Conservation (phyloP, 2,113 vertebrate species). For the Sinocyclocheilus grahami region DNA sequence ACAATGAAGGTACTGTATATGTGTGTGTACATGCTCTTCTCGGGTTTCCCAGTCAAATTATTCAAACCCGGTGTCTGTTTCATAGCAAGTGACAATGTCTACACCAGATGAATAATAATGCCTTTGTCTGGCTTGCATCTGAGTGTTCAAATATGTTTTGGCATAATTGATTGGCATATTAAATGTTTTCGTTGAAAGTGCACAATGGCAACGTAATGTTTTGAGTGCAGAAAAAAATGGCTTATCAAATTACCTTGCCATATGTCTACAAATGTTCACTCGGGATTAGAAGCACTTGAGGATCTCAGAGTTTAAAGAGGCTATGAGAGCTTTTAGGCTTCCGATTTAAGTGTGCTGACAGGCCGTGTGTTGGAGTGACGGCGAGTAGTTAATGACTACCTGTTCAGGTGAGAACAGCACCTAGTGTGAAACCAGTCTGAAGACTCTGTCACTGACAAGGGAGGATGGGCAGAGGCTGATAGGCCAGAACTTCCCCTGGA, state of each 20-base stretch:
- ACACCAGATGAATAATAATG: conserved; percentile 19
- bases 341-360: conserved; percentile 60
- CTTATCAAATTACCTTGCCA: conserved; percentile 57
- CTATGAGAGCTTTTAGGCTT: conserved; percentile 64
- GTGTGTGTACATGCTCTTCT: conserved; percentile 37
- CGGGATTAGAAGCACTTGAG: conserved; percentile 60
- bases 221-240: conserved; percentile 12
- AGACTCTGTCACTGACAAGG: conserved; percentile 72
- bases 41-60: conserved; percentile 37
- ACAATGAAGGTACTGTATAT: conserved; percentile 29
- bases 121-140: conserved; percentile 33
- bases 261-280: conserved; percentile 58
- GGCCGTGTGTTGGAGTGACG: conserved; percentile 53
- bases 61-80: conserved; percentile 33
- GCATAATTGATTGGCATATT: conserved; percentile 10
- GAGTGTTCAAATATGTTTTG: not conserved
- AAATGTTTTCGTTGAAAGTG: not conserved
- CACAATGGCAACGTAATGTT: conserved; percentile 22
- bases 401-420: conserved; percentile 66
- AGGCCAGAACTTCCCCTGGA: conserved; percentile 65
- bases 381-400: conserved; percentile 72
- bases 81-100: conserved; percentile 18
- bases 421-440: conserved; percentile 71
- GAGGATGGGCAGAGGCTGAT: conserved; percentile 56
- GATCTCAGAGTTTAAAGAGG: conserved; percentile 49